A percentile compares a stretch with the other conserved stretches of the same genome.
These are phyloP conservation scores for Machimus atricapillus DNA, from an alignment of 2,888 invertebrate species.

Conservation along the genomic window DNA sequence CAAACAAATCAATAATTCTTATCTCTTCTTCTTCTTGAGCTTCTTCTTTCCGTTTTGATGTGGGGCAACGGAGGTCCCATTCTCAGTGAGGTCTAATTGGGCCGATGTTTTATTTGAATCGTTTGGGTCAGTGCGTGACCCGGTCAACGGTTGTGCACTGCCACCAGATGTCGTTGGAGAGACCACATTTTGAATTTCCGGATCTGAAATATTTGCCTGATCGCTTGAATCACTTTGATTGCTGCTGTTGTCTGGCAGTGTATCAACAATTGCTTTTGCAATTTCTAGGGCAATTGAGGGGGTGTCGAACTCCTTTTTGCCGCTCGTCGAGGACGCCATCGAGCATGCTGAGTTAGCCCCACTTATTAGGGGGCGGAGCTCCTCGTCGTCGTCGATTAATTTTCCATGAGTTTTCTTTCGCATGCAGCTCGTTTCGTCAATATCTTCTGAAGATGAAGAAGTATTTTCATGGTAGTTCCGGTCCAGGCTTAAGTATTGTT, in stretches of 20 bases:
- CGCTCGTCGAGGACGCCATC: background rate
- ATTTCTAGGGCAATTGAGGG: conserved; percentile 41
- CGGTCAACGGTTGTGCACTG: background rate
- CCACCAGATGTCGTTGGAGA: background rate
- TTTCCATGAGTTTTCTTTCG: conserved; percentile 34
- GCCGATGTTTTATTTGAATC: background rate
- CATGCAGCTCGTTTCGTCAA: background rate
- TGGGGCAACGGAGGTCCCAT: conserved; percentile 19
- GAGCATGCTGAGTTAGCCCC: conserved; percentile 48
- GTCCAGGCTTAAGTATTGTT: conserved; percentile 53
- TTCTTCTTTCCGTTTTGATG: conserved; percentile 59
- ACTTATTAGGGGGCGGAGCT: conserved; percentile 58
- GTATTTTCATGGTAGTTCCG: conserved; percentile 46
- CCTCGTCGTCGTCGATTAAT: conserved; percentile 56
- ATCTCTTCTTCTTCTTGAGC: conserved; percentile 62
- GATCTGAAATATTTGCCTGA: conserved; percentile 39
- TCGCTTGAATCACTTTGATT: conserved; percentile 46
- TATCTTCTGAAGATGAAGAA: conserved; percentile 51
- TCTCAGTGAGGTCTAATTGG: conserved; percentile 18
- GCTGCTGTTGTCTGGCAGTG: conserved; percentile 43
- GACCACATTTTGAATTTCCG: background rate
- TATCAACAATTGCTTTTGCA: conserved; percentile 41
- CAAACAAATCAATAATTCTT: conserved; percentile 63
- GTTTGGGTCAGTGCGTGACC: background rate
- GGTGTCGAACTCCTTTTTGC: conserved; percentile 28